Evolutionary conservation across 92 coral and sea anemone species (phyloP).

Genomic region (Isaurus tuberculatus): DNA sequence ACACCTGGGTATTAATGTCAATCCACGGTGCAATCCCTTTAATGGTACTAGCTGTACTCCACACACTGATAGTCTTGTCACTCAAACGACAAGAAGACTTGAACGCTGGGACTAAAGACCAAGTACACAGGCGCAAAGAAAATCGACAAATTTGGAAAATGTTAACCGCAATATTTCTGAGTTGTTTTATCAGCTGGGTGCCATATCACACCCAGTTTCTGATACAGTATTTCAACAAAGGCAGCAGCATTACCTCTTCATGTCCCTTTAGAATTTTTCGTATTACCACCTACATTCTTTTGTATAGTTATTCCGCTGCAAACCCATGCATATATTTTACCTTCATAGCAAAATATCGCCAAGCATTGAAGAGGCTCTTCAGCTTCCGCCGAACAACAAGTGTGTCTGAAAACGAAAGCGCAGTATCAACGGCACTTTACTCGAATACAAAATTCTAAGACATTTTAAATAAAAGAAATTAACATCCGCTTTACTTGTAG

Average conservation of each 20-base stretch:
- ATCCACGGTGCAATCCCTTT: background rate
- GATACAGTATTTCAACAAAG: background rate
- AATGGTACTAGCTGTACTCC: background rate
- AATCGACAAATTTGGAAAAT: constrained; percentile 31
- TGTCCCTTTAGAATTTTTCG: constrained; percentile 20
- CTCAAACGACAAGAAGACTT: constrained; percentile 14
- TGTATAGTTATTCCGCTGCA: constrained; percentile 2
- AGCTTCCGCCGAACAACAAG: background rate
- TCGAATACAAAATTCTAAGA: background rate
- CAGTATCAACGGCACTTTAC: background rate
- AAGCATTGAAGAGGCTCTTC: constrained; percentile 12
- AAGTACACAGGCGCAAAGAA: constrained; percentile 17
- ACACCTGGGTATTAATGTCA: background rate
- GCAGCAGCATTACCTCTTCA: background rate
- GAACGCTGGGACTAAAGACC: background rate
- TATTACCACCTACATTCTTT: background rate
- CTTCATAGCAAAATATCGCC: constrained; percentile 17
- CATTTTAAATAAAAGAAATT: background rate
- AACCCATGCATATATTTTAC: constrained; percentile 26
- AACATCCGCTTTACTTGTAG: too few species aligned
- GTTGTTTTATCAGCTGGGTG: constrained; percentile 9
- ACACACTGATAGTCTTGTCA: background rate
- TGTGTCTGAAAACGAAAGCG: background rate
- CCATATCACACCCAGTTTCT: background rate
- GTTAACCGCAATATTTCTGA: constrained; percentile 9